Base-by-base conservation (phyloP, 1,140 invertebrate genomes). In the Eurosta solidaginis region DNA sequence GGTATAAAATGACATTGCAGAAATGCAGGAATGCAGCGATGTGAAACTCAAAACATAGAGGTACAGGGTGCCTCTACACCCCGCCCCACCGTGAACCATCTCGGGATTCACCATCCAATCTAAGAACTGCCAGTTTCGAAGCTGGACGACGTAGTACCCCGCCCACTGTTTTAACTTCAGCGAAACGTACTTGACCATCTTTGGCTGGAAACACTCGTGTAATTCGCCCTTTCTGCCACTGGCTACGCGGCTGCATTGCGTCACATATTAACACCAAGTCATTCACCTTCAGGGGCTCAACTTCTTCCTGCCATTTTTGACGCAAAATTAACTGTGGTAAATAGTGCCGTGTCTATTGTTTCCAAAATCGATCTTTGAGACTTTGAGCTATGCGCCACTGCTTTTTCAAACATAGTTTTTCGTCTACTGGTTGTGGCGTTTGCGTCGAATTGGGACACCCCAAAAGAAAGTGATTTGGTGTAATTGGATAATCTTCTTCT, bases 231-330 rank as follows among this genome's bases (percentile, higher is more conserved):
- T 33, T 68, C 6, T 42, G 4, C 54, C 77, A 68, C 4, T 33
- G 6, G 54, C 63, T 42, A 29, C 77, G 27, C 10, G 59, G 44
- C 36, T 33, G 22, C 12, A 27, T 1, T 27, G 44, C 20, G 20
- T 77, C 81, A 81, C 78, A 84, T 79, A 76, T 25, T 6, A 63
- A 14, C 3, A 77, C 76, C 36, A 77, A 45, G 14, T 77, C 76
- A 14, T 36, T 52, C 3, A 63, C 9, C n/a, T 74, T 20, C 2
- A 74, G 3, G n/a, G 68, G 68, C 2, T 74, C 20, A 25, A 22
- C 12, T 74, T 36, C 14, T 6, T 25, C 9, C 12, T 42, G 40
- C 79, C 77, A 78, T 54, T 80, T 78, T n/a, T 73, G 33, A 25
- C 79, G 68, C 17, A 20, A 20, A 1, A 47, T 45, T 27, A 80